Percentiles rank a stretch among this genome's conserved stretches.
These are phyloP conservation scores for Heterochromis multidens DNA, from an alignment of 2,113 vertebrate species.

Conservation along the genomic window DNA sequence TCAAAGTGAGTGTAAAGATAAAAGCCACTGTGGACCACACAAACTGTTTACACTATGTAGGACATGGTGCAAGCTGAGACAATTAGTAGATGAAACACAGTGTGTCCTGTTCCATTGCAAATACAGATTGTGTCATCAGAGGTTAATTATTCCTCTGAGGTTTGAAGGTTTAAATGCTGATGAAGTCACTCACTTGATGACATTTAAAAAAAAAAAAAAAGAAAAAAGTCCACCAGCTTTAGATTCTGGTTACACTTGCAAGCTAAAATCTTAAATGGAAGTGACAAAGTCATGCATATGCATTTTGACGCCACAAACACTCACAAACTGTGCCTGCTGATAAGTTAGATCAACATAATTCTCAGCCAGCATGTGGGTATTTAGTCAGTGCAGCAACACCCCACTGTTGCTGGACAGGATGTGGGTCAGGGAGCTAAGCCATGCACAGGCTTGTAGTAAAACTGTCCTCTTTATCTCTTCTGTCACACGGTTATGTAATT, in stretches of 20 bases:
- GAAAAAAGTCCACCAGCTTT: background rate
- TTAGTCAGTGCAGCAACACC: background rate
- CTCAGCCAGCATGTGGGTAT: conserved; percentile 16
- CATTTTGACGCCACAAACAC: background rate
- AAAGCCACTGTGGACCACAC: background rate
- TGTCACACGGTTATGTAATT: conserved; percentile 70
- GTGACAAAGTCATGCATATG: background rate
- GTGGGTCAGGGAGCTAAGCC: conserved; percentile 71
- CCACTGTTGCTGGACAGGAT: conserved; percentile 50
- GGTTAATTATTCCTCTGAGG: background rate
- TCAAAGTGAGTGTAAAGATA: background rate
- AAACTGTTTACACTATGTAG: background rate
- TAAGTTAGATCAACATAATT: background rate
- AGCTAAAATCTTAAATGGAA: background rate
- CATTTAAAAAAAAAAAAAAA: background rate
- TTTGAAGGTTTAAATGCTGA: background rate
- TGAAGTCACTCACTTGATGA: background rate
- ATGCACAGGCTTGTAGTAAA: conserved; percentile 64
- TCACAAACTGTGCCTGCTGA: background rate
- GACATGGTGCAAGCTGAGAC: background rate
- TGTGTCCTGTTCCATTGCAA: background rate
- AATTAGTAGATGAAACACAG: background rate
- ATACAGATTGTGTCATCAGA: background rate
- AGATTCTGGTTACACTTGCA: background rate
- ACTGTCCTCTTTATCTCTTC: conserved; percentile 66